These are phyloP conservation scores for Dolomedes plantarius DNA, from an alignment of 2,888 invertebrate genomes.

Conservation along the genomic window DNA sequence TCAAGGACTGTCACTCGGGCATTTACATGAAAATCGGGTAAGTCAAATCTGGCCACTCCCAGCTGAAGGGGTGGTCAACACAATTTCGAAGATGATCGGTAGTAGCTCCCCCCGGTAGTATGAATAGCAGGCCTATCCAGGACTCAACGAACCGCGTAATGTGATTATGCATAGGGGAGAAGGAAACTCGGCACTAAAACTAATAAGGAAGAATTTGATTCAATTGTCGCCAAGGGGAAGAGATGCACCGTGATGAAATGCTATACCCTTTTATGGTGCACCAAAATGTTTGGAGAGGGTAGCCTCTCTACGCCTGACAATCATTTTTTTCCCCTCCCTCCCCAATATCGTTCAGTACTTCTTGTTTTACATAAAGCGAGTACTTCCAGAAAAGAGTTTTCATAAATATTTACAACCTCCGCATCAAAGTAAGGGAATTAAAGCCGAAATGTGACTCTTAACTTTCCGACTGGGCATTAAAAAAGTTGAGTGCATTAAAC, in stretches of 20 bases:
- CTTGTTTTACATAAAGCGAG: conserved; percentile 12
- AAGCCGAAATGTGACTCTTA: background rate
- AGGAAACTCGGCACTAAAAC: conserved; percentile 49
- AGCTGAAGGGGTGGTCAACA: conserved; percentile 62
- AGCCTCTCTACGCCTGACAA: background rate
- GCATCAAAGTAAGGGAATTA: background rate
- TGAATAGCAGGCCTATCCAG: conserved; percentile 63
- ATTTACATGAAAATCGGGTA: conserved; percentile 67
- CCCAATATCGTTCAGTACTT: background rate
- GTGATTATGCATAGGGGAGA: conserved; percentile 65
- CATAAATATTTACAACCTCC: conserved; percentile 3
- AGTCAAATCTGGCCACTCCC: conserved; percentile 29
- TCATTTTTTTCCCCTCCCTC: background rate
- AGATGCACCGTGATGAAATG: conserved; percentile 52
- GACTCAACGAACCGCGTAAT: conserved; percentile 66
- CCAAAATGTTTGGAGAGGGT: conserved; percentile 2
- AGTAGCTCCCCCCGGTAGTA: conserved; percentile 27
- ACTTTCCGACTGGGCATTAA: background rate
- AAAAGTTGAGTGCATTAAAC: background rate
- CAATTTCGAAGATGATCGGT: conserved; percentile 48
- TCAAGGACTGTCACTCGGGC: conserved; percentile 54
- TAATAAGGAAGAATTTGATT: conserved; percentile 68
- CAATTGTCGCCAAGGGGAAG: conserved; percentile 58
- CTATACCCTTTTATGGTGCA: conserved; percentile 29
- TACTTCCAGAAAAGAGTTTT: conserved; percentile 2